Evolutionary conservation across 2,888 invertebrate species (phyloP).

Genomic region (Orthosia gothica): DNA sequence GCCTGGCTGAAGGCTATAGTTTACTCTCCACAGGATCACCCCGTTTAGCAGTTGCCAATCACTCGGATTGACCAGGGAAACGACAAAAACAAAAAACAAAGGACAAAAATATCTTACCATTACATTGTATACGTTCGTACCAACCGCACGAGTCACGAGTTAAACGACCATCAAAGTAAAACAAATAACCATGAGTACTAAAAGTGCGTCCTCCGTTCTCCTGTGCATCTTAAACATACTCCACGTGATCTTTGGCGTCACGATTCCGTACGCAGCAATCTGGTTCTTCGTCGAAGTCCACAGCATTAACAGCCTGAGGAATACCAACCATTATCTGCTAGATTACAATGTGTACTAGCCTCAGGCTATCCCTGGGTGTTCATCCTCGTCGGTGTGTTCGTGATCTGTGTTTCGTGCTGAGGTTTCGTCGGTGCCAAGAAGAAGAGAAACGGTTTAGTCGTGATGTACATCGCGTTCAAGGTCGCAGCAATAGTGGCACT

Average conservation of each 20-base stretch:
- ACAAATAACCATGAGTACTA: conserved; percentile 68
- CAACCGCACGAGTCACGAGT: conserved; percentile 56
- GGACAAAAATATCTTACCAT: conserved; percentile 71
- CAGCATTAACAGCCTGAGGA: conserved; percentile 80
- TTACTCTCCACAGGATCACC: too few species aligned
- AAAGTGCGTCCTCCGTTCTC: conserved; percentile 68
- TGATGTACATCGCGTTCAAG: conserved; percentile 77
- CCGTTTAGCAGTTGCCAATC: too few species aligned
- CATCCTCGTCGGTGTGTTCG: conserved; percentile 80
- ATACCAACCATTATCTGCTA: conserved; percentile 84
- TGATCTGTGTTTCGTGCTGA: conserved; percentile 80
- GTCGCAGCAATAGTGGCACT: conserved; percentile 76
- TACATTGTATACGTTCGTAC: conserved; percentile 73
- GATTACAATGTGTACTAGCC: conserved; percentile 89
- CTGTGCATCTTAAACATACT: conserved; percentile 79
- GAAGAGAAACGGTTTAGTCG: conserved; percentile 77
- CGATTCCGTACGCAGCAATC: conserved; percentile 78
- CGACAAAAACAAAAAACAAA: too few species aligned
- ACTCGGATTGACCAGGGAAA: too few species aligned
- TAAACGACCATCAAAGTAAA: conserved; percentile 30
- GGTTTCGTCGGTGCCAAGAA: conserved; percentile 83
- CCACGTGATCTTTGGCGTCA: conserved; percentile 78
- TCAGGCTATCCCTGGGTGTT: conserved; percentile 87
- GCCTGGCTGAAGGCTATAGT: too few species aligned
- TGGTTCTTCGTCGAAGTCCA: conserved; percentile 85